A percentile compares a stretch with the other conserved stretches of the same genome.
Evolutionary conservation across 2,797 vertebrate species (phyloP).

Genomic region (Rhabdomys pumilio): DNA sequence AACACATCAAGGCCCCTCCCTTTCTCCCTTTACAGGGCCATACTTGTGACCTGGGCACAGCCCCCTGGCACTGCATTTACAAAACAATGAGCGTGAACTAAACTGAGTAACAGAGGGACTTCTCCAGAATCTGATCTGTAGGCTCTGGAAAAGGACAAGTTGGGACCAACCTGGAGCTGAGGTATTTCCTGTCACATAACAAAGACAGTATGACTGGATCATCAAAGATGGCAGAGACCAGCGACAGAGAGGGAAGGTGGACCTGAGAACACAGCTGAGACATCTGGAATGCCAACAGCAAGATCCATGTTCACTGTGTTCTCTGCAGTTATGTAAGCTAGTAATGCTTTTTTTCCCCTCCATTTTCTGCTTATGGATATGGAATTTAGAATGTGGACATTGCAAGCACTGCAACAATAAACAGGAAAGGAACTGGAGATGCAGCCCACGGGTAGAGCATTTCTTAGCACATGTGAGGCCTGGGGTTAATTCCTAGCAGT

Average conservation of each 20-base stretch:
- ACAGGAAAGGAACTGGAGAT: background rate
- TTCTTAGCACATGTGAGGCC: background rate
- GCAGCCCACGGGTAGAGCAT: background rate
- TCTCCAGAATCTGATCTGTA: constrained; percentile 18
- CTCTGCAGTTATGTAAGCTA: constrained; percentile 42
- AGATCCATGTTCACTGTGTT: background rate
- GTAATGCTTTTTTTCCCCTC: background rate
- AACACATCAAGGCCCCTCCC: background rate
- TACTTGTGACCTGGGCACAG: background rate
- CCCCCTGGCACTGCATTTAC: background rate
- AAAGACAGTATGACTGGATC: background rate
- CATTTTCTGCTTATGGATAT: background rate
- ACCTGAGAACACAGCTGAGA: background rate
- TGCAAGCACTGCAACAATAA: background rate
- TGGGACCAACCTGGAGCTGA: constrained; percentile 11
- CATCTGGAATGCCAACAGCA: background rate
- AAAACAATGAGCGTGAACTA: background rate
- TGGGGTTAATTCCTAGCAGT: background rate
- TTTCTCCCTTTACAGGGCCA: background rate
- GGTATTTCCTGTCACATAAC: background rate
- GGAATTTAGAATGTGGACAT: background rate
- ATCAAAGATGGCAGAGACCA: background rate
- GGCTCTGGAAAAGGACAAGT: background rate
- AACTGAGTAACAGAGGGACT: background rate
- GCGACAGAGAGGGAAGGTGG: background rate